Evolutionary conservation across 2,888 invertebrate species (phyloP).

Genomic region (Trissolcus japonicus): DNA sequence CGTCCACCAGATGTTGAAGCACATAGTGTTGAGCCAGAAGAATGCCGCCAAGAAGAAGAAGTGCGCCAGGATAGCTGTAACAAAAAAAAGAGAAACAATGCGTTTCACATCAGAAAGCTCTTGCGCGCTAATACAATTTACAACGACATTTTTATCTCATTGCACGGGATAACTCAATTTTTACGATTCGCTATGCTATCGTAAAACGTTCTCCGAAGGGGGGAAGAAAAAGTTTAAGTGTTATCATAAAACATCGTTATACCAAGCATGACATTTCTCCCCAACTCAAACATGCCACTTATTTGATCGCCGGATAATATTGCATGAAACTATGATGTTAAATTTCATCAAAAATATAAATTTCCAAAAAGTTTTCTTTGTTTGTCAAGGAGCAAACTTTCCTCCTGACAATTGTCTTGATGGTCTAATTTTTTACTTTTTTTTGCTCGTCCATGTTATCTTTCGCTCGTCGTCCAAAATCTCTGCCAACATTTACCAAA

Average conservation of each 20-base stretch:
- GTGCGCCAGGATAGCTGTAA: constrained; percentile 89
- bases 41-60: constrained; percentile 93
- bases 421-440: too few relatives aligned
- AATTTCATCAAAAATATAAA: constrained; percentile 26
- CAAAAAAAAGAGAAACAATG: constrained; percentile 66
- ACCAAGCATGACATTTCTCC: constrained; percentile 34
- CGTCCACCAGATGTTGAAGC: constrained; percentile 97
- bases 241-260: too few relatives aligned
- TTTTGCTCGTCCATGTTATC: too few relatives aligned
- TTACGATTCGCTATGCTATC: constrained; percentile 21
- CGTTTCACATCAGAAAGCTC: constrained; percentile 33
- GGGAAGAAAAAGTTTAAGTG: too few relatives aligned
- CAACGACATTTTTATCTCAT: constrained; percentile 52
- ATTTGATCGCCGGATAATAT: too few relatives aligned
- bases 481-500: too few relatives aligned
- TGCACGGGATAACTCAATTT: constrained; percentile 49
- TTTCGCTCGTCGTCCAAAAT: not conserved
- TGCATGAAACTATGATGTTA: too few relatives aligned
- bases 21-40: constrained; percentile 96
- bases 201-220: not conserved
- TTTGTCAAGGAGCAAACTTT: constrained; percentile 24
- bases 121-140: constrained; percentile 51
- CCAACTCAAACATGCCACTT: constrained; percentile 12
- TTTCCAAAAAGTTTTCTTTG: constrained; percentile 14
- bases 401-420: constrained; percentile 16